Conservation (phyloP, 2,797 vertebrate species). For the Coregonus sp. region DNA sequence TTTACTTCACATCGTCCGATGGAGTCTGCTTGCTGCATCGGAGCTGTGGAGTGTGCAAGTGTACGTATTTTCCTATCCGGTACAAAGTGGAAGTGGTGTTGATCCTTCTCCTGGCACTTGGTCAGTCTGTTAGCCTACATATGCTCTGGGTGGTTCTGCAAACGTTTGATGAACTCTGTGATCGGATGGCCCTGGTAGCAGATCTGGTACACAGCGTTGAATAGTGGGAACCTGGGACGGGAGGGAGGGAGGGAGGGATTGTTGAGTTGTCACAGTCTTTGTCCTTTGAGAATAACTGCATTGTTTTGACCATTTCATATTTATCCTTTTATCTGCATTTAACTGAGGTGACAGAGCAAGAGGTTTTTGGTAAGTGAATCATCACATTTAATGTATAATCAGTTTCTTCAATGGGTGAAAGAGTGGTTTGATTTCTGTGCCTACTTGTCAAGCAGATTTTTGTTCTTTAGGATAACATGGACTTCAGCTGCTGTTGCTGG, state of each 20-base stretch:
- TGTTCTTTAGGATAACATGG: conserved; percentile 85
- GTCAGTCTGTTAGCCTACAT: conserved; percentile 69
- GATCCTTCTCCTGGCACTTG: conserved; percentile 59
- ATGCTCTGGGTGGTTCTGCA: conserved; percentile 96
- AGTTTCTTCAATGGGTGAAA: background rate
- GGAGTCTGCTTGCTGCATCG: conserved; percentile 13
- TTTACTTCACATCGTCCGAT: background rate
- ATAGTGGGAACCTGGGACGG: conserved; percentile 88
- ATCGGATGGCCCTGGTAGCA: conserved; percentile 88
- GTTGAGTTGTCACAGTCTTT: background rate
- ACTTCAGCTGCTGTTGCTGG: conserved; percentile 90
- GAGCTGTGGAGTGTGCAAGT: conserved; percentile 40
- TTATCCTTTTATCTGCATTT: background rate
- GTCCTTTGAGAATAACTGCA: background rate
- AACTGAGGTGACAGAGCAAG: background rate
- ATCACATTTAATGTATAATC: background rate
- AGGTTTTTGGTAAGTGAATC: background rate
- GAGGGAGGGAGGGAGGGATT: background rate
- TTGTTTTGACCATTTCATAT: background rate
- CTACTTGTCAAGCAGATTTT: conserved; percentile 88
- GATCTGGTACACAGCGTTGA: conserved; percentile 89
- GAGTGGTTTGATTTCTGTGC: conserved; percentile 22
- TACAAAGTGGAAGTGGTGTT: conserved; percentile 24
- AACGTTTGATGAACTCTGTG: conserved; percentile 85
- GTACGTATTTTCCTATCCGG: conserved; percentile 5